Evolutionary conservation across 2,113 vertebrate genomes (phyloP).

Genomic region (Nothocercus julius): DNA sequence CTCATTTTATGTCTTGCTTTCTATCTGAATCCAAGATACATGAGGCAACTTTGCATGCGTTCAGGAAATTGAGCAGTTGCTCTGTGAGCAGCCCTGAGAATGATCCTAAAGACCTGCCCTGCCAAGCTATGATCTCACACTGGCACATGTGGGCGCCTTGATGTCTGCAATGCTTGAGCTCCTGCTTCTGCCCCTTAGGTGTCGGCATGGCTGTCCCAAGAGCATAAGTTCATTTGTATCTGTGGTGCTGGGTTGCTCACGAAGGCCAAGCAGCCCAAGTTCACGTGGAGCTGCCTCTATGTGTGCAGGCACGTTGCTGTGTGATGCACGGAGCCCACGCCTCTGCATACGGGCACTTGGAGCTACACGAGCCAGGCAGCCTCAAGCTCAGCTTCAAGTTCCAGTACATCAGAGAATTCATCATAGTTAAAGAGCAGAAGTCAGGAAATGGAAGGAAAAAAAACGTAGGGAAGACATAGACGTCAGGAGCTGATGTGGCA

Average conservation of each 20-base stretch:
- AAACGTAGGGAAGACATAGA: not conserved
- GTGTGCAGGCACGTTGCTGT: no score
- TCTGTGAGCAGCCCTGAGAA: not conserved
- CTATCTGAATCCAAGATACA: not conserved
- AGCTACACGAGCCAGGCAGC: not conserved
- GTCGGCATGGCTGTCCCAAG: not conserved
- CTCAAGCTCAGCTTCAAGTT: not conserved
- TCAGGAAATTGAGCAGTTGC: not conserved
- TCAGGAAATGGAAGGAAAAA: not conserved
- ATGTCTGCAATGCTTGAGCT: not conserved
- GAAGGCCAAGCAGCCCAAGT: fast-evolving
- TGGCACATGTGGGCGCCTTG: not conserved
- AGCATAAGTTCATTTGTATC: fast-evolving
- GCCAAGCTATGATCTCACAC: not conserved
- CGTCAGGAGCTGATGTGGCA: not conserved
- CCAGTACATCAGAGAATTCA: not conserved
- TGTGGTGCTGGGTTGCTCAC: not conserved
- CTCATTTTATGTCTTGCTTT: not conserved
- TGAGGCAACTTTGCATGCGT: not conserved
- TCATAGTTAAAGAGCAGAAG: not conserved
- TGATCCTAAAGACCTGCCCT: not conserved
- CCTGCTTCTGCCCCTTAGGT: not conserved
- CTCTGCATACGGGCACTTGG: not conserved
- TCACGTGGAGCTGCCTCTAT: fast-evolving
- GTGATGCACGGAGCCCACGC: not conserved